Percentiles rank a stretch among this genome's conserved stretches.
Evolutionary conservation across 2,888 invertebrate genomes (phyloP).

Genomic region (Cantharis rufa): DNA sequence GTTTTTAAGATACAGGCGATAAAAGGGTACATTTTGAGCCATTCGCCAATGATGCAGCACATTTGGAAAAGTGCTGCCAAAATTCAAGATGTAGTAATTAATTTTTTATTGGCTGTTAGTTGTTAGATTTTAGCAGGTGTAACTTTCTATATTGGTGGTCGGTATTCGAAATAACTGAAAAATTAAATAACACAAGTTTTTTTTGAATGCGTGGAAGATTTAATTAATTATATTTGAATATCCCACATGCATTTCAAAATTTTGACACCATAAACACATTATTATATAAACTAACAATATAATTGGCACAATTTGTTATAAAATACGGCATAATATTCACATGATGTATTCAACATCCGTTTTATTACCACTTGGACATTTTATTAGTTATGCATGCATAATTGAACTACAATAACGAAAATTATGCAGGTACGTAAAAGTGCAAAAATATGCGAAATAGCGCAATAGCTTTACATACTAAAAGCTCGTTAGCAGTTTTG

Average conservation of each 20-base stretch:
- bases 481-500: neutral
- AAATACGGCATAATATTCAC: slow-evolving; percentile 13
- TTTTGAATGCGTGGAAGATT: neutral
- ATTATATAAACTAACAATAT: slow-evolving; percentile 15
- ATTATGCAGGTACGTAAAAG: neutral
- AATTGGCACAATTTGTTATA: slow-evolving; percentile 15
- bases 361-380: slow-evolving; percentile 14
- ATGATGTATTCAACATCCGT: slow-evolving; percentile 3
- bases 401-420: slow-evolving; percentile 13
- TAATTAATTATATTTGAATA: neutral
- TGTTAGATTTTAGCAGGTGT: neutral
- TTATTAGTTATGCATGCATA: slow-evolving; percentile 14
- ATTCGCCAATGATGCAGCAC: neutral
- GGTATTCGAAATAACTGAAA: neutral
- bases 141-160: neutral
- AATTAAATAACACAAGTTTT: neutral
- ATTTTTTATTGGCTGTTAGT: neutral
- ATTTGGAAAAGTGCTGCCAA: neutral
- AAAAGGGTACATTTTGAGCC: neutral
- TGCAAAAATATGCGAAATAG: slow-evolving; percentile 10
- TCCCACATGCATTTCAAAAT: slow-evolving; percentile 7
- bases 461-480: neutral
- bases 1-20: neutral
- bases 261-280: slow-evolving; percentile 11
- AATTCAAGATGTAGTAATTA: neutral